Evolutionary conservation across 2,888 invertebrate genomes (phyloP).

Genomic region (Oscheius sp.): DNA sequence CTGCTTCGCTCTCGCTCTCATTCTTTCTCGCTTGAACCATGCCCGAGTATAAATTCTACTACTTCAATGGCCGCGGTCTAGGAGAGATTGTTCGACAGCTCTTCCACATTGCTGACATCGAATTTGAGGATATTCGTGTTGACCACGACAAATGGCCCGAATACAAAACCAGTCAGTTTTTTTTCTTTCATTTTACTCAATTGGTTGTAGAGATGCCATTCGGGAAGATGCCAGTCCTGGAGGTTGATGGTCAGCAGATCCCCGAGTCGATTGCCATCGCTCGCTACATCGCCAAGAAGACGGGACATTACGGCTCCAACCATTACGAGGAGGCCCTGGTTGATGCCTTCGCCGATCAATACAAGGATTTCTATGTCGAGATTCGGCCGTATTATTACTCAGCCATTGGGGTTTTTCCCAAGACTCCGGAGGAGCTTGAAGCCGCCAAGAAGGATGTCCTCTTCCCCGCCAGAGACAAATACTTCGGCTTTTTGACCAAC

Average conservation of each 20-base stretch:
- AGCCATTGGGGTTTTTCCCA: conserved; percentile 33
- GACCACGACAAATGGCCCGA: conserved; percentile 5
- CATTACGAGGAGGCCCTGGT: conserved; percentile 41
- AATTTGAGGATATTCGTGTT: conserved; percentile 13
- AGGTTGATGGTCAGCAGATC: conserved; percentile 44
- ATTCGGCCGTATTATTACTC: conserved; percentile 40
- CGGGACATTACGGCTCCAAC: conserved; percentile 38
- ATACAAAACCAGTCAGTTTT: conserved; percentile 13
- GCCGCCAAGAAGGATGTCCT: conserved; percentile 34
- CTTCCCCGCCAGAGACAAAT: conserved; percentile 42
- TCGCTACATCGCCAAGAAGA: conserved; percentile 38
- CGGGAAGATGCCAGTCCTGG: conserved; percentile 45
- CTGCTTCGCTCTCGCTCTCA: too few relatives aligned
- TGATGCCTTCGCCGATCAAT: conserved; percentile 45
- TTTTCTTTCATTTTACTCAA: not conserved
- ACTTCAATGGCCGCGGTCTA: conserved; percentile 43
- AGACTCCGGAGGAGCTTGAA: conserved; percentile 3
- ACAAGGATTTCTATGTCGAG: conserved; percentile 45
- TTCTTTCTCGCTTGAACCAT: conserved; percentile 14
- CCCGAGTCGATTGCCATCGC: conserved; percentile 47
- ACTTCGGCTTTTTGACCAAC: conserved; percentile 32
- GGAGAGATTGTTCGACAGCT: conserved; percentile 45
- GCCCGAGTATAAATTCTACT: conserved; percentile 47
- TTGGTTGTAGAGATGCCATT: conserved; percentile 37
- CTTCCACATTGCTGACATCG: not conserved